These are phyloP conservation scores for Ahaetulla prasina DNA, from an alignment of 2,113 vertebrate species.

Conservation along the genomic window DNA sequence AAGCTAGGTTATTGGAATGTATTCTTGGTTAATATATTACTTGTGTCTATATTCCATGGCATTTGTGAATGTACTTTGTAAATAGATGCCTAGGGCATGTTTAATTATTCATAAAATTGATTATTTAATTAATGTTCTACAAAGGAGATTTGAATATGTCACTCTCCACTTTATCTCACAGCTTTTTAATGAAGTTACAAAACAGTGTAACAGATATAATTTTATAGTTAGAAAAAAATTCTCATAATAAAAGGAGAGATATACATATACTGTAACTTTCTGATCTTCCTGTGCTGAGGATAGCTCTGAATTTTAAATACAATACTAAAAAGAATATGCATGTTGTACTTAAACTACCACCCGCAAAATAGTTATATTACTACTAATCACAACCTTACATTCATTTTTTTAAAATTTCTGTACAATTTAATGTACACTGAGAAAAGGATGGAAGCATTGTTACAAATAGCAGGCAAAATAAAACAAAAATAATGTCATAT, in stretches of 20 bases:
- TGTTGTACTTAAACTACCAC: background rate
- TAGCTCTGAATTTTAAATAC: background rate
- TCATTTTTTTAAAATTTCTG: background rate
- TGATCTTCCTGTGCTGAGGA: background rate
- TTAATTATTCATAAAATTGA: constrained; percentile 12
- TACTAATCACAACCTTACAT: background rate
- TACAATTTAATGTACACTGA: constrained; percentile 3
- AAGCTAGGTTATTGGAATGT: background rate
- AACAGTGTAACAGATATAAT: background rate
- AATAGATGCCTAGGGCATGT: background rate
- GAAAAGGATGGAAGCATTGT: background rate
- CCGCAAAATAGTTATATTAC: background rate
- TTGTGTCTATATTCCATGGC: background rate
- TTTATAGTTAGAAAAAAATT: background rate
- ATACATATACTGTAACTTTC: background rate
- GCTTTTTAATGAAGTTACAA: background rate
- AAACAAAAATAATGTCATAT: background rate
- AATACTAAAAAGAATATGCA: background rate
- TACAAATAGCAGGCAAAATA: background rate
- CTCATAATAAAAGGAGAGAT: background rate
- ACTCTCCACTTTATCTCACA: background rate
- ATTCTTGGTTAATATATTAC: background rate
- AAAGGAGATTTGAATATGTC: background rate
- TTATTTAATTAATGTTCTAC: background rate
- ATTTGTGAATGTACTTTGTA: background rate